A percentile compares a stretch with the other conserved stretches of the same genome.
These are phyloP conservation scores for Pluvialis apricaria DNA, from an alignment of 2,113 vertebrate species.

Conservation along the genomic window DNA sequence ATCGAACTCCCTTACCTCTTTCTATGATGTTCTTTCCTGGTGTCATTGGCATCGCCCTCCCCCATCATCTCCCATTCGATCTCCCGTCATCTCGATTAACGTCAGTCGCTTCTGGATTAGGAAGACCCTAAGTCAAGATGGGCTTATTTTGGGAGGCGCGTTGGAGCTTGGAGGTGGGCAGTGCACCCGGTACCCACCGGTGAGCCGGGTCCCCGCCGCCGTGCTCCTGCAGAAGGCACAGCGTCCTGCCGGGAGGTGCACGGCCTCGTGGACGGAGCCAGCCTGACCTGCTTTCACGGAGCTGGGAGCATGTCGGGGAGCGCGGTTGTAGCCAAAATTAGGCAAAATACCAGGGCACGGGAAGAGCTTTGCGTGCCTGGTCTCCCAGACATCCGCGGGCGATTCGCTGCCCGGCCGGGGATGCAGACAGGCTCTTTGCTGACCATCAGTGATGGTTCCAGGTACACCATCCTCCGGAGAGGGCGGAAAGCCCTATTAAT, in stretches of 20 bases:
- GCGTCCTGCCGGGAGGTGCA: background rate
- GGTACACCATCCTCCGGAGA: background rate
- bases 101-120: background rate
- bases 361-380: background rate
- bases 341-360: accelerated
- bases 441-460: background rate
- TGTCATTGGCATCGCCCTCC: background rate
- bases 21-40: background rate
- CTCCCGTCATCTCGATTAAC: background rate
- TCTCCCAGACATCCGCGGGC: background rate
- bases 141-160: background rate
- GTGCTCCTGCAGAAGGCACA: background rate
- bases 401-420: accelerated
- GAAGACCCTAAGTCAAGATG: background rate
- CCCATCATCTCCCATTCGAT: background rate
- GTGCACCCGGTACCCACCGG: background rate
- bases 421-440: background rate
- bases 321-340: accelerated
- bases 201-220: no score
- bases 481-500: background rate
- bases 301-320: accelerated
- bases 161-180: background rate
- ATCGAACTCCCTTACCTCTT: background rate
- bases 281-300: no score
- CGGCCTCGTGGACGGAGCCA: accelerated